Evolutionary conservation across 2,888 invertebrate species (phyloP).

Genomic region (Drosophila neonasuta): DNA sequence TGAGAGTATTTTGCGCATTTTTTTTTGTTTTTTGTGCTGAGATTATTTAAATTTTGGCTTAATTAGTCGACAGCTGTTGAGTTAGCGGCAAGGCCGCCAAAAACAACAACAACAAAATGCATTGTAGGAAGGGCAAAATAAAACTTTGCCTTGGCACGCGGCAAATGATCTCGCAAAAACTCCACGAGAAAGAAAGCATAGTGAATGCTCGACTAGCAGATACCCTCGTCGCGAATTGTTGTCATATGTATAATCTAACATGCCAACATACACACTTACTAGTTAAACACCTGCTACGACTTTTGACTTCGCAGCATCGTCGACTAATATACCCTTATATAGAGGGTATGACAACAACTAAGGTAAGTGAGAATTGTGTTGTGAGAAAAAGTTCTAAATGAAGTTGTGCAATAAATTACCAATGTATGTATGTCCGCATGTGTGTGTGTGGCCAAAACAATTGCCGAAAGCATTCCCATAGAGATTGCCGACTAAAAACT

Average conservation of each 20-base stretch:
- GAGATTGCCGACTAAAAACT: constrained; percentile 1
- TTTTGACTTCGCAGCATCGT: not conserved
- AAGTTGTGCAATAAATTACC: constrained; percentile 47
- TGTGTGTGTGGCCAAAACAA: constrained; percentile 17
- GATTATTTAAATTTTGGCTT: constrained; percentile 31
- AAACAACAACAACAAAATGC: constrained; percentile 18
- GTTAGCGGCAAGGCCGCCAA: constrained; percentile 44
- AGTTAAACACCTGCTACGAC: not conserved
- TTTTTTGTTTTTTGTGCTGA: constrained; percentile 10
- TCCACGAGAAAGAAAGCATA: constrained; percentile 3
- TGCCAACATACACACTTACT: not conserved
- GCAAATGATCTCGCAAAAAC: constrained; percentile 41
- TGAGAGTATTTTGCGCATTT: constrained; percentile 26
- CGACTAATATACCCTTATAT: constrained; percentile 17
- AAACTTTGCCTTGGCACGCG: constrained; percentile 31
- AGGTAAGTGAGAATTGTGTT: constrained; percentile 48
- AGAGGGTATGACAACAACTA: constrained; percentile 44
- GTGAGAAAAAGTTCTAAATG: constrained; percentile 42
- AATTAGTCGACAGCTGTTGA: constrained; percentile 53
- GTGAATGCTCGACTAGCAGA: constrained; percentile 2
- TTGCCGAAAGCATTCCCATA: constrained; percentile 26
- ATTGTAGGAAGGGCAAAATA: constrained; percentile 7
- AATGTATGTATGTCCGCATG: not conserved
- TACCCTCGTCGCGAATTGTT: constrained; percentile 5
- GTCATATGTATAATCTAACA: not conserved